Conservation (phyloP, 1,140 invertebrate genomes). For the Rhyzopertha dominica region DNA sequence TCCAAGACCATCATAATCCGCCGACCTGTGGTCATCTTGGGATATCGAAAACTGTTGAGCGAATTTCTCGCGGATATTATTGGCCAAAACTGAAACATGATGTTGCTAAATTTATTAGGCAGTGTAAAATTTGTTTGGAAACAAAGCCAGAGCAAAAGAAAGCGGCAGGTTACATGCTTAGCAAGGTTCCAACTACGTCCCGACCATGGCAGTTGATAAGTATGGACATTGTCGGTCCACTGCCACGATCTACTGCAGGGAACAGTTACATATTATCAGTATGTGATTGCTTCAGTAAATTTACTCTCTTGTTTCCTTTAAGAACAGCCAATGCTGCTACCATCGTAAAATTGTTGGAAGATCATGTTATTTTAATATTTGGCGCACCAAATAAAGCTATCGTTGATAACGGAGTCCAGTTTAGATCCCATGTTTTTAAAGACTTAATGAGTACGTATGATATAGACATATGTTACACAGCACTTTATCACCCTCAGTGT, state of each 20-base stretch:
- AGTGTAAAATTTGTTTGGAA: slow-evolving; percentile 7
- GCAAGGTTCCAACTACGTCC: neutral
- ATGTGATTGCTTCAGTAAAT: slow-evolving; percentile 16
- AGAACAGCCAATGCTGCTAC: slow-evolving; percentile 8
- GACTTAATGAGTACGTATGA: neutral
- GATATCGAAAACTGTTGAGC: slow-evolving; percentile 20
- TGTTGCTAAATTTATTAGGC: slow-evolving; percentile 10
- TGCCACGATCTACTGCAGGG: slow-evolving; percentile 3
- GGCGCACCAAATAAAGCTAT: slow-evolving; percentile 19
- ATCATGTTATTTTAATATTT: slow-evolving; percentile 16
- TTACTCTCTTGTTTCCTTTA: slow-evolving; percentile 11
- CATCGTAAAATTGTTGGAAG: slow-evolving; percentile 9
- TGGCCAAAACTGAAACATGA: slow-evolving; percentile 16
- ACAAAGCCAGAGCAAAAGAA: slow-evolving; percentile 15
- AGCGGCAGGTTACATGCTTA: slow-evolving; percentile 13
- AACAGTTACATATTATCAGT: slow-evolving; percentile 14
- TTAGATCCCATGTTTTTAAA: slow-evolving; percentile 3
- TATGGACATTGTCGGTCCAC: slow-evolving; percentile 14
- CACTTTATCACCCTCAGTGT: slow-evolving; percentile 17
- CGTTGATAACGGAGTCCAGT: slow-evolving; percentile 8
- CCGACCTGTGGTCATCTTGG: slow-evolving; percentile 22
- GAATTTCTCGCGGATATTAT: slow-evolving; percentile 13
- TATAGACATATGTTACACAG: slow-evolving; percentile 8
- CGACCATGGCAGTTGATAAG: slow-evolving; percentile 17
- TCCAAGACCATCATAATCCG: slow-evolving; percentile 10